Evolutionary conservation across 2,113 vertebrate genomes (phyloP).

Genomic region (Pelecanus crispus): DNA sequence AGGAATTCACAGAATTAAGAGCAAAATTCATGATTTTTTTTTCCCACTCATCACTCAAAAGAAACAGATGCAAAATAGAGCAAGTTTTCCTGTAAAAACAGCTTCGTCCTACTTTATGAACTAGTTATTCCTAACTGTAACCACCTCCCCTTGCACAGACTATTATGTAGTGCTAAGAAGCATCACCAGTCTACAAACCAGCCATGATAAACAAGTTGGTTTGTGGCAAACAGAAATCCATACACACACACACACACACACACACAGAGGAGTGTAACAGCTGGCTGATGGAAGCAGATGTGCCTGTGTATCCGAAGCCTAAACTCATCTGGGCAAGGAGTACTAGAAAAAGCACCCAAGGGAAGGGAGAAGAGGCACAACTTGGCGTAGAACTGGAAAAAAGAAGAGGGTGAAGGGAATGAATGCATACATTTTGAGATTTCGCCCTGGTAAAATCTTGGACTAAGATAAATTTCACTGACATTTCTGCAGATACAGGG

Average conservation of each 20-base stretch:
- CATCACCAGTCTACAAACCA: neutral
- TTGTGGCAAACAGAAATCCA: neutral
- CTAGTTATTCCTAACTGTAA: slow-evolving; percentile 33
- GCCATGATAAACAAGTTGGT: neutral
- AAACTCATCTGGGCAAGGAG: neutral
- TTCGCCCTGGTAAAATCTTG: neutral
- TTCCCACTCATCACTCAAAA: neutral
- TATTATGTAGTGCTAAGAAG: slow-evolving; percentile 57
- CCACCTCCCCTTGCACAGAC: slow-evolving; percentile 25
- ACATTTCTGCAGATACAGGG: slow-evolving; percentile 25
- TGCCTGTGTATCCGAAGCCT: neutral
- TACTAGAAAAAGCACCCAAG: neutral
- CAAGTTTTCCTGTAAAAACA: slow-evolving; percentile 30
- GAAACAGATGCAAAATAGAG: slow-evolving; percentile 33
- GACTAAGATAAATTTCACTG: slow-evolving; percentile 8
- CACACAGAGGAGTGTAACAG: neutral
- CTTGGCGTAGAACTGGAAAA: neutral
- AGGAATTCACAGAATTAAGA: slow-evolving; percentile 35
- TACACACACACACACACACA: neutral
- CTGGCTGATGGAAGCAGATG: neutral
- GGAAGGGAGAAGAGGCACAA: neutral
- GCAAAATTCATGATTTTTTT: neutral
- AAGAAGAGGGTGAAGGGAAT: neutral
- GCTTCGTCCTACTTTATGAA: slow-evolving; percentile 48
- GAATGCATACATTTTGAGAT: neutral